Conservation (phyloP, 2,797 vertebrate species). For the Micrastur ruficollis region DNA sequence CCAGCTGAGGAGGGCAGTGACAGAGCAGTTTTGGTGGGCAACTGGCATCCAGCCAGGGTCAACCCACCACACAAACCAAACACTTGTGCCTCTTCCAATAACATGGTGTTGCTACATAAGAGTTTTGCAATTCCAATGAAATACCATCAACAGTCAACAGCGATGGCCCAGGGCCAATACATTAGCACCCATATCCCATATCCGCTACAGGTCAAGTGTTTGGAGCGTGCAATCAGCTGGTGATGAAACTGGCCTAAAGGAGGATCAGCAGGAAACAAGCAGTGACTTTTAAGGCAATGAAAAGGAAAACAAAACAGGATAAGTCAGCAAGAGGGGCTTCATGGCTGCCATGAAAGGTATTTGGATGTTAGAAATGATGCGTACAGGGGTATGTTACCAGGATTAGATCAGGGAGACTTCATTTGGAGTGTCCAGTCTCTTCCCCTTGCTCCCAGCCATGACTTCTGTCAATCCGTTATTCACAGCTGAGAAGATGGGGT, state of each 20-base stretch:
- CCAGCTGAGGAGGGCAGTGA: neutral
- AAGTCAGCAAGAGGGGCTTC: neutral
- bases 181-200: neutral
- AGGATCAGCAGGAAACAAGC: neutral
- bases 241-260: neutral
- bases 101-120: constrained; percentile 2
- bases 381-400: neutral
- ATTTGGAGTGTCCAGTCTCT: neutral
- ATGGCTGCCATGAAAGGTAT: neutral
- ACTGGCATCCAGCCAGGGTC: neutral
- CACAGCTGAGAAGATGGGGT: neutral
- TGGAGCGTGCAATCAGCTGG: neutral
- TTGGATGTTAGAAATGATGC: neutral
- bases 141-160: neutral
- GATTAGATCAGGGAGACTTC: neutral
- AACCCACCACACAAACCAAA: neutral
- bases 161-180: neutral
- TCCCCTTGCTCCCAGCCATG: neutral
- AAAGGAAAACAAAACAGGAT: neutral
- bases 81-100: neutral
- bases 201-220: neutral
- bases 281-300: neutral
- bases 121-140: constrained; percentile 27
- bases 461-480: neutral
- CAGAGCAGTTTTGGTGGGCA: neutral